These are phyloP conservation scores for Philereme vetulata DNA, from an alignment of 2,888 invertebrate genomes.

Conservation along the genomic window DNA sequence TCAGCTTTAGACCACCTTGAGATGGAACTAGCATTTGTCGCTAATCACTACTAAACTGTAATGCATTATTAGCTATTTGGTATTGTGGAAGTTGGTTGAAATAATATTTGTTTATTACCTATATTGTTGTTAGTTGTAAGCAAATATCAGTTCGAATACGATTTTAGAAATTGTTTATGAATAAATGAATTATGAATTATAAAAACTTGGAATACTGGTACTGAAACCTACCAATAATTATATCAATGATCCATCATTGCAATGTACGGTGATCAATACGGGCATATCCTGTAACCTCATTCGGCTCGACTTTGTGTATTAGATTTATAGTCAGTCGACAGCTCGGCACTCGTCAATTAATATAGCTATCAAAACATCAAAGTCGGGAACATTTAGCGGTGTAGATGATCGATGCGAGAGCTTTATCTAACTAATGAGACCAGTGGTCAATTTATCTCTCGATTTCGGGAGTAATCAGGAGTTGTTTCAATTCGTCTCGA, in stretches of 20 bases:
- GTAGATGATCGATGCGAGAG: conserved; percentile 62
- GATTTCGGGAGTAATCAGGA: conserved; percentile 41
- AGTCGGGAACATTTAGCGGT: conserved; percentile 56
- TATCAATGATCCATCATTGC: neutral
- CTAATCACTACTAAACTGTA: too few species aligned
- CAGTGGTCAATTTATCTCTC: conserved; percentile 34
- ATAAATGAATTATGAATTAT: too few species aligned
- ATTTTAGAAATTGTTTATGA: too few species aligned
- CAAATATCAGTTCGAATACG: too few species aligned
- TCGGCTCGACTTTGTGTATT: conserved; percentile 32
- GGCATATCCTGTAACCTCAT: neutral
- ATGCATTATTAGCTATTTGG: too few species aligned
- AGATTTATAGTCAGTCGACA: conserved; percentile 57
- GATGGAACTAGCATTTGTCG: too few species aligned
- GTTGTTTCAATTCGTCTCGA: conserved; percentile 42
- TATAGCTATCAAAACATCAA: conserved; percentile 63
- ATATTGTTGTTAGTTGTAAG: too few species aligned
- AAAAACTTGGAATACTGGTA: too few species aligned
- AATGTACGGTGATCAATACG: neutral
- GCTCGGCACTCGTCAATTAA: conserved; percentile 56
- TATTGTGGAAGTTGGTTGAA: too few species aligned
- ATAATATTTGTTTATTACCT: too few species aligned
- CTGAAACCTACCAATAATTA: too few species aligned
- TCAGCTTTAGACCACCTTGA: too few species aligned
- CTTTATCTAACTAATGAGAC: conserved; percentile 49